phyloP scores from a whole-genome alignment of 2,797 vertebrate species.

The Enteromius argenteus region DNA sequence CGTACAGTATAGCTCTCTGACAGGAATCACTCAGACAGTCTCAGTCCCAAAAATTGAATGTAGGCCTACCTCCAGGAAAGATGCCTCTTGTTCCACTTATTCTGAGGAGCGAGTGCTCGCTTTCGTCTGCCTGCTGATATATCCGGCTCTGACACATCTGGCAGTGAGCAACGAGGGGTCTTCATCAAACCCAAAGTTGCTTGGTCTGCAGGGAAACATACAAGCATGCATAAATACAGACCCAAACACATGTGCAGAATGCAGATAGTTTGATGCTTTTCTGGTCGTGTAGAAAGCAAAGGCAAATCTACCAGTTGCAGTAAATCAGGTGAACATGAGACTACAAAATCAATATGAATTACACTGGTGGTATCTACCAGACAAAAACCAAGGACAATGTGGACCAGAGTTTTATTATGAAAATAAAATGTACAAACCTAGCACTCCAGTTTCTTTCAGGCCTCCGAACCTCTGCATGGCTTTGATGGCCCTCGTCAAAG shows the following conservation, averaged over 20 bases:
- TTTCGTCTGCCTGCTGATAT: constrained; percentile 75
- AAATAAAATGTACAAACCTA: constrained; percentile 81
- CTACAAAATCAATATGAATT: neutral
- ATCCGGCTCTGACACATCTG: constrained; percentile 78
- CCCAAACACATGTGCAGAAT: constrained; percentile 38
- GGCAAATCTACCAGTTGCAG: neutral
- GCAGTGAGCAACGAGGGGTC: constrained; percentile 94
- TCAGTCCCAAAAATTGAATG: constrained; percentile 43
- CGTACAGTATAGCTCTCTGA: neutral
- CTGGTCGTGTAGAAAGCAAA: neutral
- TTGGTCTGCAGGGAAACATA: constrained; percentile 77
- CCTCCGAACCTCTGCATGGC: constrained; percentile 96
- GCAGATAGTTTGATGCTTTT: neutral
- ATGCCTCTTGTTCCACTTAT: constrained; percentile 94
- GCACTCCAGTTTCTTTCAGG: constrained; percentile 80
- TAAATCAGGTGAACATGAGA: neutral
- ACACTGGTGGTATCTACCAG: neutral
- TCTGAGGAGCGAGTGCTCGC: constrained; percentile 74
- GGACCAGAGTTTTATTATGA: constrained; percentile 59
- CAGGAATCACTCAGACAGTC: constrained; percentile 4
- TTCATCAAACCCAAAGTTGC: constrained; percentile 92
- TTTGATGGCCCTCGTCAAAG: constrained; percentile 89
- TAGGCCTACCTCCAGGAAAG: constrained; percentile 91
- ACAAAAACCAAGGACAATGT: constrained; percentile 44
- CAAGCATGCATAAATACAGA: constrained; percentile 34